Evolutionary conservation across 2,888 invertebrate species (phyloP).

Genomic region (Microctonus hyperodae): DNA sequence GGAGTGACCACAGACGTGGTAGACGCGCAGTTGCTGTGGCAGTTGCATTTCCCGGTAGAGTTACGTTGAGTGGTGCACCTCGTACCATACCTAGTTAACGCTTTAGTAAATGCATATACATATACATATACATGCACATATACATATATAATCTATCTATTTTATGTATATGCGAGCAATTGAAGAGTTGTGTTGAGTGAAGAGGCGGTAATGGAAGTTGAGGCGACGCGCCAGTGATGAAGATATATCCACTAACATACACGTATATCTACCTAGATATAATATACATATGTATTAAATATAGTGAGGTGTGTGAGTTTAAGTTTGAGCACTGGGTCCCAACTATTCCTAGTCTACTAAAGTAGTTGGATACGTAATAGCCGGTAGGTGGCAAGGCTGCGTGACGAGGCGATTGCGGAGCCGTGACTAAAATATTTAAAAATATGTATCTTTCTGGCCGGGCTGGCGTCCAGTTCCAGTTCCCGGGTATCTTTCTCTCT

Average conservation of each 20-base stretch:
- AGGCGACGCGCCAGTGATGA: not conserved
- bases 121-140: not conserved
- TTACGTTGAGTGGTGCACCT: slow-evolving; percentile 16
- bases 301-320: slow-evolving; percentile 6
- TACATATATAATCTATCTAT: no score
- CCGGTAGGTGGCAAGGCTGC: slow-evolving; percentile 63
- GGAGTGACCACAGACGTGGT: slow-evolving; percentile 38
- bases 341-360: slow-evolving; percentile 35
- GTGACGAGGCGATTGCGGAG: slow-evolving; percentile 63
- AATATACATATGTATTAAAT: not conserved
- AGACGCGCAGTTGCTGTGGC: slow-evolving; percentile 41
- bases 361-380: slow-evolving; percentile 51
- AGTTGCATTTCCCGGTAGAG: slow-evolving; percentile 42
- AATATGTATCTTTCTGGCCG: slow-evolving; percentile 64
- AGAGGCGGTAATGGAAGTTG: not conserved
- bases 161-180: not conserved
- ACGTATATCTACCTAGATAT: slow-evolving; percentile 8
- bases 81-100: not conserved
- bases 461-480: slow-evolving; percentile 62
- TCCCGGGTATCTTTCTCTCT: slow-evolving; percentile 42
- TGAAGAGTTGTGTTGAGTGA: slow-evolving; percentile 5
- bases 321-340: not conserved
- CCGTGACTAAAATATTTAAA: slow-evolving; percentile 64
- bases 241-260: not conserved
- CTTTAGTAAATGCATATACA: slow-evolving; percentile 3